Evolutionary conservation across 2,888 invertebrate genomes (phyloP).

Genomic region (Drosophila borborema): DNA sequence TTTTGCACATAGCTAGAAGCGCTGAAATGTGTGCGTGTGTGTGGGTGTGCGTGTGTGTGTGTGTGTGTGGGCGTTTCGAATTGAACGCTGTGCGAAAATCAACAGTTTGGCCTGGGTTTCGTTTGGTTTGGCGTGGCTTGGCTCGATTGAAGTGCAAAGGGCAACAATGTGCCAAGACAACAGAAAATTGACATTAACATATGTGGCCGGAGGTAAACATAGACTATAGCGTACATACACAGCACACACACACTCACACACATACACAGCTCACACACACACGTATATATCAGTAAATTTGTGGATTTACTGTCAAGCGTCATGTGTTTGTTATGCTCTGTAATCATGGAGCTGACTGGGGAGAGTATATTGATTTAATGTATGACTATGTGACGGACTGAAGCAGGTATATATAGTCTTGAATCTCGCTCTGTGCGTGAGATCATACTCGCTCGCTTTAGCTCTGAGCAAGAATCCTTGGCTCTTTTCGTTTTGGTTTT

Average conservation of each 20-base stretch:
- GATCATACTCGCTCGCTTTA: too few relatives aligned
- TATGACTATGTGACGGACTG: not conserved
- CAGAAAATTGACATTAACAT: constrained; percentile 48
- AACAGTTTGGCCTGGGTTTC: constrained; percentile 1
- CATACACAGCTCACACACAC: not conserved
- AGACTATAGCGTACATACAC: not conserved
- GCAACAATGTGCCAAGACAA: constrained; percentile 34
- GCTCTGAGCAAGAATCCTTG: too few relatives aligned
- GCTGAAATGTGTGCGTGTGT: constrained; percentile 6
- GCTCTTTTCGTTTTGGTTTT: too few relatives aligned
- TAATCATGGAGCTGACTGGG: not conserved
- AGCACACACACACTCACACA: not conserved
- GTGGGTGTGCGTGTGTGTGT: not conserved
- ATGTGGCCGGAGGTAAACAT: constrained; percentile 57
- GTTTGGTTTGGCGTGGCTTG: not conserved
- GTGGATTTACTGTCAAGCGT: constrained; percentile 46
- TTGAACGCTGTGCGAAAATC: constrained; percentile 1
- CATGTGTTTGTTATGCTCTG: constrained; percentile 21
- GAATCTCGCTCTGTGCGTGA: too few relatives aligned
- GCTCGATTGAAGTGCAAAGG: constrained; percentile 22
- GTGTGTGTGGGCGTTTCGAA: constrained; percentile 1
- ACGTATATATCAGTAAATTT: constrained; percentile 5
- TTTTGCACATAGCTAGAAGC: constrained; percentile 38
- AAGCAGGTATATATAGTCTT: too few relatives aligned
- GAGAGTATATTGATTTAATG: not conserved